These are phyloP conservation scores for Aulostomus chinensis DNA, from an alignment of 2,797 vertebrate species.

Conservation along the genomic window DNA sequence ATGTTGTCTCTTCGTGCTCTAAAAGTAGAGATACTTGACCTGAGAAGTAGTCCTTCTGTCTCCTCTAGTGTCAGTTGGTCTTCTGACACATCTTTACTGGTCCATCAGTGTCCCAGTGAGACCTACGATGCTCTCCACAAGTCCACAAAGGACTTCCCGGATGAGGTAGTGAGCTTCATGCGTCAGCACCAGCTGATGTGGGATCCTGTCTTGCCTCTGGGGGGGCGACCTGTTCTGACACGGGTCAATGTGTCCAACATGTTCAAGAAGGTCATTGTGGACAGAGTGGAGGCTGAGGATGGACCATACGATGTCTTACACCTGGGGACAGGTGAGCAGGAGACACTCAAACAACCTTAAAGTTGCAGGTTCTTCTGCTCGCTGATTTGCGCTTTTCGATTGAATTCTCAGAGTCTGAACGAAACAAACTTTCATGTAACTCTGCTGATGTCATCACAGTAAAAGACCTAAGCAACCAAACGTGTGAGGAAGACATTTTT, in stretches of 20 bases:
- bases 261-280: slow-evolving; percentile 82
- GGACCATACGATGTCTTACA: slow-evolving; percentile 81
- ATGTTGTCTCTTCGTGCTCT: no score
- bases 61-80: no score
- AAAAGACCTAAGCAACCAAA: no score
- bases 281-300: slow-evolving; percentile 81
- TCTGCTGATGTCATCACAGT: no score
- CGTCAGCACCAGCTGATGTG: slow-evolving; percentile 90
- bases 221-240: slow-evolving; percentile 74
- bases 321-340: slow-evolving; percentile 85
- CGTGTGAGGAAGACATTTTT: no score
- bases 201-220: slow-evolving; percentile 82
- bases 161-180: slow-evolving; percentile 89
- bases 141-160: slow-evolving; percentile 87
- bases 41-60: no score
- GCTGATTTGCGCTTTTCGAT: no score
- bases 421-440: no score
- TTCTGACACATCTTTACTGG: neutral
- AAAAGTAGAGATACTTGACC: no score
- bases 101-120: slow-evolving; percentile 86
- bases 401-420: no score
- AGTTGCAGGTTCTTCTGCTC: no score
- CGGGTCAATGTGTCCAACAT: slow-evolving; percentile 70
- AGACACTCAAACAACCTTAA: no score
- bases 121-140: slow-evolving; percentile 85